These are phyloP conservation scores for Melopsittacus undulatus DNA, from an alignment of 2,797 vertebrate species.

Conservation along the genomic window DNA sequence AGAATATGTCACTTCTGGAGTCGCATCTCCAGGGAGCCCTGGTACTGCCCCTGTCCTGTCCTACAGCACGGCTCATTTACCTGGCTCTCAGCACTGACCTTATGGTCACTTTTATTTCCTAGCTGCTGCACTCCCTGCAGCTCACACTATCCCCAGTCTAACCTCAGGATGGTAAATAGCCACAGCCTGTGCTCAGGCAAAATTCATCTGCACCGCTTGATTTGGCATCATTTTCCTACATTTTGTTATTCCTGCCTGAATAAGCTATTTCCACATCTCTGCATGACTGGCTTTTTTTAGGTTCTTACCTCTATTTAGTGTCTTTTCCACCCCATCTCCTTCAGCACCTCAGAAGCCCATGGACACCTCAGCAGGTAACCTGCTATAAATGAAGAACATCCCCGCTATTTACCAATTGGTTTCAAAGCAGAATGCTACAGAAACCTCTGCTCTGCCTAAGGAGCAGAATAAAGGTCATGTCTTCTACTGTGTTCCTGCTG, in stretches of 20 bases:
- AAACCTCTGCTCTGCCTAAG: background rate
- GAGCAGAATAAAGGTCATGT: background rate
- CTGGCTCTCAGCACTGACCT: background rate
- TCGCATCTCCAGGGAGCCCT: background rate
- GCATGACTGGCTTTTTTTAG: background rate
- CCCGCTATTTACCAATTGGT: background rate
- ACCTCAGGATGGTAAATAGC: background rate
- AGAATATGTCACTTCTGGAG: background rate
- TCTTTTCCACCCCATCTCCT: background rate
- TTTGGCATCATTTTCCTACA: background rate
- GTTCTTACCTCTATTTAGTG: background rate
- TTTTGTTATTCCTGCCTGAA: background rate
- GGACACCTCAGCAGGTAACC: background rate
- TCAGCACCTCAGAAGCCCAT: background rate
- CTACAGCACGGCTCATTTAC: background rate
- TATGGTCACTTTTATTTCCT: background rate
- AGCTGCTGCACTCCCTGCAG: constrained; percentile 13
- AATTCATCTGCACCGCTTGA: background rate
- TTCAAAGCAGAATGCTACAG: background rate
- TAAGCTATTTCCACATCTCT: background rate
- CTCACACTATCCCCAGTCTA: background rate
- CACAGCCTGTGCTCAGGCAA: background rate
- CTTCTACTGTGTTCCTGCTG: background rate
- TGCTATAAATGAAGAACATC: background rate
- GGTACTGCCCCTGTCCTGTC: background rate